Conservation (phyloP, 2,113 vertebrate genomes). For the Macquaria australasica region DNA sequence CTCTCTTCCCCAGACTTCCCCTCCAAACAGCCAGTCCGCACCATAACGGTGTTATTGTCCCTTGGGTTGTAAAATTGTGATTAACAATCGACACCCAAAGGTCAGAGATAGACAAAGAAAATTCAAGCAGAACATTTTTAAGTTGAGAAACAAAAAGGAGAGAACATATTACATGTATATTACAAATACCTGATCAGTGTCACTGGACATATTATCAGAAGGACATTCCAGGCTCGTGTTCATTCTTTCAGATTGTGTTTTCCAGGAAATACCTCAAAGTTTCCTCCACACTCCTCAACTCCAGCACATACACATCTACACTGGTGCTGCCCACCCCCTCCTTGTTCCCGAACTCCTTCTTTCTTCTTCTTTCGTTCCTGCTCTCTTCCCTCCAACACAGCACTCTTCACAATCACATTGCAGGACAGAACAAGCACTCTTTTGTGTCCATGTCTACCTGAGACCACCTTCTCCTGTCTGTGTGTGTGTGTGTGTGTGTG, state of each 20-base stretch:
- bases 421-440: slow-evolving; percentile 64
- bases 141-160: background rate
- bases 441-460: slow-evolving; percentile 68
- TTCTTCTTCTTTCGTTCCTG: slow-evolving; percentile 11
- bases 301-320: background rate
- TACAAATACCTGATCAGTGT: background rate
- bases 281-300: slow-evolving; percentile 4
- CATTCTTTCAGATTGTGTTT: slow-evolving; percentile 7
- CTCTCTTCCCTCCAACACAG: slow-evolving; percentile 4
- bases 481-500: slow-evolving; percentile 9
- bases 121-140: background rate
- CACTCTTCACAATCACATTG: background rate
- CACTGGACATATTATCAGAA: background rate
- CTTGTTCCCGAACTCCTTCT: background rate
- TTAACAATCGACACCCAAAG: background rate
- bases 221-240: background rate
- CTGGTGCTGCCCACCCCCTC: background rate
- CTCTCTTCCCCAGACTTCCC: background rate
- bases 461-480: slow-evolving; percentile 34
- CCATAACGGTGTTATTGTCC: slow-evolving; percentile 35
- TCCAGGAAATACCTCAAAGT: slow-evolving; percentile 31
- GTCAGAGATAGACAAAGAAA: background rate
- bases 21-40: background rate
- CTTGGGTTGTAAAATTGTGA: background rate
- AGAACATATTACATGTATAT: too few relatives aligned